phyloP scores from a whole-genome alignment of 1,140 invertebrate species.

The Bombyx mori region ASM3026992v2 NC_085123.1:14786001-14786500 shows the following conservation, averaged over 20 bases:
- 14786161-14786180: too few relatives aligned
- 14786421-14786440: constrained; percentile 37
- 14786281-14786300: constrained; percentile 54
- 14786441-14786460: constrained; percentile 39
- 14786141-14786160: too few relatives aligned
- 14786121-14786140: too few relatives aligned
- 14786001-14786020: too few relatives aligned
- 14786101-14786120: too few relatives aligned
- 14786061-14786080: too few relatives aligned
- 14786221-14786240: too few relatives aligned
- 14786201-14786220: too few relatives aligned
- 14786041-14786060: too few relatives aligned
- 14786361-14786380: constrained; percentile 28
- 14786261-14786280: constrained; percentile 50
- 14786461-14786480: constrained; percentile 48
- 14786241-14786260: background rate
- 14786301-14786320: constrained; percentile 55
- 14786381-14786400: constrained; percentile 10
- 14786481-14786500: constrained; percentile 58
- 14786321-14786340: constrained; percentile 52
- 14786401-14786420: constrained; percentile 15
- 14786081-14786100: too few relatives aligned
- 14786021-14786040: too few relatives aligned
- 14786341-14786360: constrained; percentile 44
- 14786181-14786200: too few relatives aligned